phyloP scores from a whole-genome alignment of 2,797 vertebrate species.

The Cossypha caffra region DNA sequence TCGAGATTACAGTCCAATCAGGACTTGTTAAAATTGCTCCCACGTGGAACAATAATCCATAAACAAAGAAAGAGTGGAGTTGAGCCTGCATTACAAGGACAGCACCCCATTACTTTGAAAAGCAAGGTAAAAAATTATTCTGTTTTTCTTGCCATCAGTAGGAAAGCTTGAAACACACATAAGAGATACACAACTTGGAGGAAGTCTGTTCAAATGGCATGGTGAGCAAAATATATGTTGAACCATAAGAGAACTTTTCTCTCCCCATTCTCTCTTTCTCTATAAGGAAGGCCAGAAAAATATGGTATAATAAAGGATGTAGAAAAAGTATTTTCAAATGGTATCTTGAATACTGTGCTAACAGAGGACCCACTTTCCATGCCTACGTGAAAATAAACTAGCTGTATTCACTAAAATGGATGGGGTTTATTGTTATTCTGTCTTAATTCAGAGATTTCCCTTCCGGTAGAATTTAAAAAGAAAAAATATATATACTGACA shows the following conservation, averaged over 20 bases:
- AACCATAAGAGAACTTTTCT: neutral
- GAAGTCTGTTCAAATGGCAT: neutral
- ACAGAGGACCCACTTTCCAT: neutral
- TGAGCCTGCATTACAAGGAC: constrained; percentile 22
- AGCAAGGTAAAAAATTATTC: neutral
- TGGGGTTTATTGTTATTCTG: neutral
- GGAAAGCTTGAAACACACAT: neutral
- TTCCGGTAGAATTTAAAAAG: neutral
- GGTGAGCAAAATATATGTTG: neutral
- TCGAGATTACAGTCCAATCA: neutral
- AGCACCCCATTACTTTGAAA: neutral
- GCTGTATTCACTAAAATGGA: neutral
- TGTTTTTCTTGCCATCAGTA: neutral
- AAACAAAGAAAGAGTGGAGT: constrained; percentile 26
- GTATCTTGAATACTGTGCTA: neutral
- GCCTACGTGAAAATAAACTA: neutral
- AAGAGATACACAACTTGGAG: neutral
- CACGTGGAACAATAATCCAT: constrained; percentile 23
- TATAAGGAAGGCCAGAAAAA: neutral
- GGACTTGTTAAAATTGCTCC: constrained; percentile 8
- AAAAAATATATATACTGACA: neutral
- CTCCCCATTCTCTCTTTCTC: rapidly evolving
- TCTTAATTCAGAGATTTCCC: neutral
- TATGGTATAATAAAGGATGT: neutral
- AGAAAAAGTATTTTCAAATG: neutral